phyloP scores from a whole-genome alignment of 2,113 vertebrate species.

The Thinocorus orbignyianus region DNA sequence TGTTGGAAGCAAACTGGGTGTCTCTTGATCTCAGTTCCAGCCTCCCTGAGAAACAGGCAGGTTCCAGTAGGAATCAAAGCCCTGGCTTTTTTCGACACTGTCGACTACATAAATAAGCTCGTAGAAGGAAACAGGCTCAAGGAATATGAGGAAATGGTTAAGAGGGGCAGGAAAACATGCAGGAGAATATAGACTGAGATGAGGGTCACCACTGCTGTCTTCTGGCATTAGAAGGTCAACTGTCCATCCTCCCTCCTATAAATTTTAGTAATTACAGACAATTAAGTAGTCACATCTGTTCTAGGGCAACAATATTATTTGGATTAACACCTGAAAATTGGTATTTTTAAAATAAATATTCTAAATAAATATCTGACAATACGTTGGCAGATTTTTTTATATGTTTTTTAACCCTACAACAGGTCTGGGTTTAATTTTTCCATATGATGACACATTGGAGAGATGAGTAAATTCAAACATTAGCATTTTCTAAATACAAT shows the following conservation, averaged over 20 bases:
- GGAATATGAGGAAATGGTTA: background rate
- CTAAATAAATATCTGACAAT: background rate
- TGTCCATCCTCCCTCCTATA: background rate
- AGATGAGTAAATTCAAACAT: background rate
- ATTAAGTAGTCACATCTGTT: background rate
- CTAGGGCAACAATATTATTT: background rate
- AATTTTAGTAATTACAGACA: background rate
- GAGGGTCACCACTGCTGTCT: background rate
- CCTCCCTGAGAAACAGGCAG: background rate
- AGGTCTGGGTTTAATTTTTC: background rate
- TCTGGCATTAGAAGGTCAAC: background rate
- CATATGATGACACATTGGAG: background rate
- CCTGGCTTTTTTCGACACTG: background rate
- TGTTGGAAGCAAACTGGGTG: conserved; percentile 26
- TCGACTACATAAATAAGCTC: background rate
- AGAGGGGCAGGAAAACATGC: background rate
- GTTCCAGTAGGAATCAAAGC: conserved; percentile 37
- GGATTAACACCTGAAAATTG: background rate
- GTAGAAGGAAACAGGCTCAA: background rate
- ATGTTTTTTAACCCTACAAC: background rate
- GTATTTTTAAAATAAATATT: no score
- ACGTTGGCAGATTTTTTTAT: background rate
- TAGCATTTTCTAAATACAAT: background rate
- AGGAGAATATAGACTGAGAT: background rate
- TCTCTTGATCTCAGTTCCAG: conserved; percentile 45